A percentile compares a stretch with the other conserved stretches of the same genome.
These are phyloP conservation scores for Nylanderia fulva DNA, from an alignment of 1,140 invertebrate genomes.

Conservation along the genomic window DNA sequence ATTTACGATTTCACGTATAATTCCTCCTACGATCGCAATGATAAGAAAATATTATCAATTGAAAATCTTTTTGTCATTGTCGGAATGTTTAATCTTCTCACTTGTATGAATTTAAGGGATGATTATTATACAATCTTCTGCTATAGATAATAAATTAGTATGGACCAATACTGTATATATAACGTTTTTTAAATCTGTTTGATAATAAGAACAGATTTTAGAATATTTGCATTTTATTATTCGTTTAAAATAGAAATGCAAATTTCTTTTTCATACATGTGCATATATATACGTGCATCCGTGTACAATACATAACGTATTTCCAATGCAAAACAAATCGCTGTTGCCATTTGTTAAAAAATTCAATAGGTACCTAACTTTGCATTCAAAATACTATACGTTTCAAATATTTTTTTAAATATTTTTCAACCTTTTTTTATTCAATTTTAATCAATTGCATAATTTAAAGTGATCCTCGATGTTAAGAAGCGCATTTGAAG, in stretches of 20 bases:
- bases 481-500: too few species aligned
- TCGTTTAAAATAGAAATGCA: background rate
- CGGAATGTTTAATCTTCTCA: background rate
- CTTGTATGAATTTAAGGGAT: background rate
- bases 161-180: background rate
- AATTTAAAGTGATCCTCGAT: background rate
- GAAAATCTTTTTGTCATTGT: background rate
- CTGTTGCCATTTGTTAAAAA: background rate
- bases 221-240: conserved; percentile 3
- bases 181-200: background rate
- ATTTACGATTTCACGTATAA: conserved; percentile 43
- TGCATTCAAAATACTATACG: background rate
- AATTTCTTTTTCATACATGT: background rate
- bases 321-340: conserved; percentile 5
- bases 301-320: background rate
- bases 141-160: too few species aligned
- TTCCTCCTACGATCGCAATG: background rate
- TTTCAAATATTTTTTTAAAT: background rate
- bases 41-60: conserved; percentile 2
- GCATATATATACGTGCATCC: background rate
- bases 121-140: background rate
- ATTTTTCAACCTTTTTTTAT: background rate
- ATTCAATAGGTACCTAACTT: background rate
- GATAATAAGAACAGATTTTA: conserved; percentile 4
- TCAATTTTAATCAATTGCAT: background rate